Evolutionary conservation across 2,888 invertebrate species (phyloP), one percentile per base, ranked within the genome.

Genomic region (Lycocerus yunnanus): DNA sequence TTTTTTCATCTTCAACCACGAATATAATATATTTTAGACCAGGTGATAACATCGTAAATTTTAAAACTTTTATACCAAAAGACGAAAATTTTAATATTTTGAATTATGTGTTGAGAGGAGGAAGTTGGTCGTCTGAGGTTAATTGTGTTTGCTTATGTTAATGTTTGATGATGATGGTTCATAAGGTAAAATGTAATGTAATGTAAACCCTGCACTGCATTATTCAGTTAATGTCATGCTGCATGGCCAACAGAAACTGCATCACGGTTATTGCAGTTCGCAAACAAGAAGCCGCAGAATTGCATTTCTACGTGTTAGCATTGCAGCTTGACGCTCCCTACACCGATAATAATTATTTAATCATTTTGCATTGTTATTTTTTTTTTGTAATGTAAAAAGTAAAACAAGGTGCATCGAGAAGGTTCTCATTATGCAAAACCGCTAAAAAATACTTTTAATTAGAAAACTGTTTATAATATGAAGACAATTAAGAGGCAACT

Each of bases 161-260:
- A 15, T 16, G 24, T 69, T 16, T 61, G 13, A 24, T 21, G n/a
- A 61, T 68, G 20, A 13, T 20, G 20, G 68, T 10, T 58, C n/a
- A 20, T 58, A 11, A 24, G 43, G 8, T 27, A 14, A 65, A 43
- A 70, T 70, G 43, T 70, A 65, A 63, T 60, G 70, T 20, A 65
- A 18, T 58, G 70, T 43, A 70, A 66, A 66, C 65, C 27, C 59
- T 58, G 20, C n/a, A 71, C 20, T 71, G 71, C 66, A 66, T 66
- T 71, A 71, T 71, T 71, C 71, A 71, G 71, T 58, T 71, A 71
- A 71, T 66, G 71, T 71, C 71, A 66, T 66, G 71, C 66, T 71
- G 71, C 71, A 66, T 66, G 58, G 66, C 71, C 43, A 66, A 63
- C 71, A 63, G 24, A 71, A 66, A 27, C 71, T 70, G 69, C 69